Evolutionary conservation across 2,797 vertebrate genomes (phyloP).

Genomic region (Decapterus maruadsi): DNA sequence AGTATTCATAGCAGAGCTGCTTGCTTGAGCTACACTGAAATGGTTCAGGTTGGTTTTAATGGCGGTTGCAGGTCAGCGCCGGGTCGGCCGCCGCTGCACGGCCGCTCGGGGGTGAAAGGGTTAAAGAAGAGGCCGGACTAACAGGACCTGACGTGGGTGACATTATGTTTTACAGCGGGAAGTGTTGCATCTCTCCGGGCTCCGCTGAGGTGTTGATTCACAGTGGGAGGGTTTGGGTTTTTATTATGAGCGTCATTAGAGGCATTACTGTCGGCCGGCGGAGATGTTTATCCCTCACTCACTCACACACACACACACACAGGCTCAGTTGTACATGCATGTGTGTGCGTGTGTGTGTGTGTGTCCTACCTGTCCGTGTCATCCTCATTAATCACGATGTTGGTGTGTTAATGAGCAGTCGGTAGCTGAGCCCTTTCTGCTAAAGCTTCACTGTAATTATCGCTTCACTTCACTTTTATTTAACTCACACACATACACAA

Average conservation of each 20-base stretch:
- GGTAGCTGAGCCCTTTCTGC: conserved; percentile 24
- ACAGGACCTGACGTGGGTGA: conserved; percentile 42
- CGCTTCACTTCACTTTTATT: too few relatives aligned
- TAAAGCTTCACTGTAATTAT: background rate
- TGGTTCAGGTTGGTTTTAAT: conserved; percentile 15
- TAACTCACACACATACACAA: too few relatives aligned
- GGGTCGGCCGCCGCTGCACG: background rate
- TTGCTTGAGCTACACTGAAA: conserved; percentile 18
- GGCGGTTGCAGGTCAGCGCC: background rate
- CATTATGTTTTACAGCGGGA: conserved; percentile 51
- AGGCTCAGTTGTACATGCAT: background rate
- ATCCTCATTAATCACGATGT: conserved; percentile 51
- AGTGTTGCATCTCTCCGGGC: conserved; percentile 38
- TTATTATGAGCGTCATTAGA: conserved; percentile 48
- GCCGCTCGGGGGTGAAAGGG: conserved; percentile 24
- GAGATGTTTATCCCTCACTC: background rate
- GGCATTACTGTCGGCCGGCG: conserved; percentile 7
- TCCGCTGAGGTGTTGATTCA: conserved; percentile 26
- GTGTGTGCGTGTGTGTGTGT: conserved; percentile 10
- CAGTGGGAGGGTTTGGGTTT: conserved; percentile 22
- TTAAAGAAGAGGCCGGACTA: conserved; percentile 5
- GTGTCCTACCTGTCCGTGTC: conserved; percentile 16
- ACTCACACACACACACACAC: background rate
- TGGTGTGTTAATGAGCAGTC: conserved; percentile 49
- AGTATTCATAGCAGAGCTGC: conserved; percentile 44